These are phyloP conservation scores for Carassius carassius DNA, from an alignment of 2,113 vertebrate species.

Conservation along the genomic window DNA sequence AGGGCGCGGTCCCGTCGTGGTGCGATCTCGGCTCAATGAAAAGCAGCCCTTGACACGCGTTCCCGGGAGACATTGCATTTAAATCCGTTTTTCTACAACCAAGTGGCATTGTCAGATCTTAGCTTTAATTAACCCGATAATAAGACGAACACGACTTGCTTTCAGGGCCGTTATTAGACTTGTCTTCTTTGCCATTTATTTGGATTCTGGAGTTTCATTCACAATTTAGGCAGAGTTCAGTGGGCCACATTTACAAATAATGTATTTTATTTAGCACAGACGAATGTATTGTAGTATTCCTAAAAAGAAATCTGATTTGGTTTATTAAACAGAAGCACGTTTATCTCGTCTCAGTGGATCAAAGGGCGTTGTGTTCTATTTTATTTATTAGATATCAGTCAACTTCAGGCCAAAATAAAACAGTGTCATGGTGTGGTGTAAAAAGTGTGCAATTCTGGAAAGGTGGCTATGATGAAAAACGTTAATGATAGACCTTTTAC, in stretches of 20 bases:
- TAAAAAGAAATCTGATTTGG: not conserved
- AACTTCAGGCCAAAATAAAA: not conserved
- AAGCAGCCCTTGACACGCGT: conserved; percentile 93
- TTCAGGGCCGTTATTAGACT: conserved; percentile 82
- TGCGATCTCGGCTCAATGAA: conserved; percentile 80
- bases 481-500: not conserved
- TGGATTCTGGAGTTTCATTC: conserved; percentile 76
- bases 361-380: not conserved
- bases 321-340: not conserved
- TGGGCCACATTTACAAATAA: conserved; percentile 33
- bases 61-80: conserved; percentile 96
- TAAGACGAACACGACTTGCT: conserved; percentile 93
- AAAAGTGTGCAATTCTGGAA: too few relatives aligned
- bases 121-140: conserved; percentile 99
- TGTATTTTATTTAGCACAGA: not conserved
- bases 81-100: conserved; percentile 99
- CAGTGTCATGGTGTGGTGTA: not conserved
- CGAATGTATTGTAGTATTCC: not conserved
- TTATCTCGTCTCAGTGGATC: not conserved
- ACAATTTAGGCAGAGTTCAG: conserved; percentile 35
- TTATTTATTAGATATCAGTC: not conserved
- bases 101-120: conserved; percentile 99
- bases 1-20: conserved; percentile 76
- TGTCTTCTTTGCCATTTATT: conserved; percentile 83
- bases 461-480: not conserved